Conservation (phyloP, 2,888 invertebrate species). For the Cacoxenus indagator region DNA sequence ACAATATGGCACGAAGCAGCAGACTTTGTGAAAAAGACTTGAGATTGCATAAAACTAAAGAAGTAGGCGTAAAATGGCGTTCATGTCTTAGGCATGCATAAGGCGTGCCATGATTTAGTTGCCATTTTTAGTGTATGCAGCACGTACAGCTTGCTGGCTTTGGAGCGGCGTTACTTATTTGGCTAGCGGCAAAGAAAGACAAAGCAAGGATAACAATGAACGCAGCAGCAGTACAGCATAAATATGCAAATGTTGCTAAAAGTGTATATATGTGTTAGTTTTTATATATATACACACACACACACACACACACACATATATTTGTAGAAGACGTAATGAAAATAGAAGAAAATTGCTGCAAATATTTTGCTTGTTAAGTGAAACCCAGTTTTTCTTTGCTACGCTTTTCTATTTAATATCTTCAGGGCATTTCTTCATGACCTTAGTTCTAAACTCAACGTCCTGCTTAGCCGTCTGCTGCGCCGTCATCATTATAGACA, state of each 20-base stretch:
- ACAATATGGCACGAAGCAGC: no score
- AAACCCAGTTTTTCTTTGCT: slow-evolving; percentile 52
- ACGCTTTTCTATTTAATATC: slow-evolving; percentile 40
- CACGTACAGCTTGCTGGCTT: background rate
- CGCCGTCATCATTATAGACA: no score
- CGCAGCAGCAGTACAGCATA: slow-evolving; percentile 25
- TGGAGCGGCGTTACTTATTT: background rate
- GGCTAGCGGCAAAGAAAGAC: slow-evolving; percentile 3
- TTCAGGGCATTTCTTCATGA: slow-evolving; percentile 48
- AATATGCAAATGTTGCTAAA: slow-evolving; percentile 41
- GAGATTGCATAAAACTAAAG: background rate
- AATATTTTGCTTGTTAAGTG: slow-evolving; percentile 64
- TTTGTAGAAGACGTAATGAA: slow-evolving; percentile 26
- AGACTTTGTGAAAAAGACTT: background rate
- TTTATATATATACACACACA: slow-evolving; percentile 6
- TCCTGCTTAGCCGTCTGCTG: no score
- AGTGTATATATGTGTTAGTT: slow-evolving; percentile 34
- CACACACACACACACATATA: slow-evolving; percentile 25
- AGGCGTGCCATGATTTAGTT: background rate
- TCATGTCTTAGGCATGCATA: background rate
- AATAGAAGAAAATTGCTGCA: slow-evolving; percentile 64
- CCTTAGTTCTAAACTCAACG: background rate
- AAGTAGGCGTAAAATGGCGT: background rate
- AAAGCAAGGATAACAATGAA: slow-evolving; percentile 14
- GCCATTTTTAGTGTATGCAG: slow-evolving; percentile 13